phyloP scores from a whole-genome alignment of 2,797 vertebrate genomes.

The Rhinichthys osculus region DNA sequence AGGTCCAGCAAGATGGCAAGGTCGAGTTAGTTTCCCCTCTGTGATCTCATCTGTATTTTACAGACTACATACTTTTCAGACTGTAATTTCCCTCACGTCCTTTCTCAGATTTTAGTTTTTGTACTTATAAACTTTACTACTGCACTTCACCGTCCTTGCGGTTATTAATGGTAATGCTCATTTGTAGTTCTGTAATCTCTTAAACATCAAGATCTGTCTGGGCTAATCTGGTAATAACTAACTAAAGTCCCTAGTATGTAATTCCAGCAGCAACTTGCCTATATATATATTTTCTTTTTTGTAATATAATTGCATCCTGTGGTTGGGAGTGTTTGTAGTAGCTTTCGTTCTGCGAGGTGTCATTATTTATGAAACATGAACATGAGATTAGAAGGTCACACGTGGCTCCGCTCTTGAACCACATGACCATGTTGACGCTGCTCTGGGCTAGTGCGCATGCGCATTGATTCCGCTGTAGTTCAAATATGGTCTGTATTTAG shows the following conservation, averaged over 20 bases:
- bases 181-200: not conserved
- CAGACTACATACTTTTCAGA: too few species aligned
- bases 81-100: not conserved
- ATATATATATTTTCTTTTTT: not conserved
- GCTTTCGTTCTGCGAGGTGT: not conserved
- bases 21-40: conserved; percentile 10
- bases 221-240: not conserved
- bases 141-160: not conserved
- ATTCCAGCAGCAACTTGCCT: not conserved
- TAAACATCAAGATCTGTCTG: not conserved
- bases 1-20: conserved; percentile 26
- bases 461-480: not conserved
- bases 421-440: conserved; percentile 33
- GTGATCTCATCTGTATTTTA: not conserved
- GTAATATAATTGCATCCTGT: not conserved
- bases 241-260: not conserved
- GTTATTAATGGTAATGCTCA: not conserved
- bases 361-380: conserved; percentile 44
- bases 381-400: conserved; percentile 43
- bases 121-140: not conserved
- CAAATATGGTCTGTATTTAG: not conserved
- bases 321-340: not conserved
- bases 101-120: not conserved
- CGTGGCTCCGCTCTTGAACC: conserved; percentile 21
- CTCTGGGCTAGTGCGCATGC: not conserved